phyloP scores from a whole-genome alignment of 2,888 invertebrate species.

The Matsumyia berberina region DNA sequence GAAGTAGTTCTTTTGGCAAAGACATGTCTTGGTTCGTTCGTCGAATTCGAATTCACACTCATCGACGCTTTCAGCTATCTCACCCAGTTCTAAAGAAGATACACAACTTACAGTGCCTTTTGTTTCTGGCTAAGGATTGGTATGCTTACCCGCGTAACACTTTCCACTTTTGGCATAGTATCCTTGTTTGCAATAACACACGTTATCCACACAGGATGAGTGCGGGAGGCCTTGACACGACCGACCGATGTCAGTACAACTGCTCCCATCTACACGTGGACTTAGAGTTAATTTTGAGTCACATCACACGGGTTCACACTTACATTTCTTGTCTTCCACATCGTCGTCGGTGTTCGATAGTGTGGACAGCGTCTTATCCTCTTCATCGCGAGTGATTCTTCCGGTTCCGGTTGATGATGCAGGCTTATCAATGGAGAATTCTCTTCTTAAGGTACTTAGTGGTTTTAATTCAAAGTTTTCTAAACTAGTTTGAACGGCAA shows the following conservation, averaged over 20 bases:
- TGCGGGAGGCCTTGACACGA: slow-evolving; percentile 81
- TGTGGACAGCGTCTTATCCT: slow-evolving; percentile 82
- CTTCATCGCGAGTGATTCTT: slow-evolving; percentile 80
- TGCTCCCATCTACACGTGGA: slow-evolving; percentile 79
- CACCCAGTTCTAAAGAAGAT: slow-evolving; percentile 81
- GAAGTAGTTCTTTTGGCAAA: slow-evolving; percentile 83
- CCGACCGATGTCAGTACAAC: slow-evolving; percentile 81
- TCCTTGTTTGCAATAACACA: slow-evolving; percentile 82
- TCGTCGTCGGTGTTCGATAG: slow-evolving; percentile 83
- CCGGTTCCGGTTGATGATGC: slow-evolving; percentile 78
- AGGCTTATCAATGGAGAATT: slow-evolving; percentile 64
- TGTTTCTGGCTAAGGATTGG: not conserved
- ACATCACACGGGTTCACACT: slow-evolving; percentile 45
- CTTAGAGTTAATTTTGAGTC: not conserved
- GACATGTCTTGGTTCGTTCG: slow-evolving; percentile 80
- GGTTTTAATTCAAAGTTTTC: slow-evolving; percentile 81
- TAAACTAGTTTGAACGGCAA: slow-evolving; percentile 83
- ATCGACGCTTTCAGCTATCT: slow-evolving; percentile 82
- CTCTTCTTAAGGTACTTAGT: slow-evolving; percentile 76
- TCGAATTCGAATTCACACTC: slow-evolving; percentile 82
- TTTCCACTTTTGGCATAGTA: slow-evolving; percentile 81
- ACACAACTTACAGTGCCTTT: not conserved
- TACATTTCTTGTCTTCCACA: slow-evolving; percentile 80
- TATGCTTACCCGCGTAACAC: slow-evolving; percentile 82
- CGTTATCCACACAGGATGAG: slow-evolving; percentile 81